Conservation (phyloP, 2,888 invertebrate species). For the Dorcus parallelipipedus region DNA sequence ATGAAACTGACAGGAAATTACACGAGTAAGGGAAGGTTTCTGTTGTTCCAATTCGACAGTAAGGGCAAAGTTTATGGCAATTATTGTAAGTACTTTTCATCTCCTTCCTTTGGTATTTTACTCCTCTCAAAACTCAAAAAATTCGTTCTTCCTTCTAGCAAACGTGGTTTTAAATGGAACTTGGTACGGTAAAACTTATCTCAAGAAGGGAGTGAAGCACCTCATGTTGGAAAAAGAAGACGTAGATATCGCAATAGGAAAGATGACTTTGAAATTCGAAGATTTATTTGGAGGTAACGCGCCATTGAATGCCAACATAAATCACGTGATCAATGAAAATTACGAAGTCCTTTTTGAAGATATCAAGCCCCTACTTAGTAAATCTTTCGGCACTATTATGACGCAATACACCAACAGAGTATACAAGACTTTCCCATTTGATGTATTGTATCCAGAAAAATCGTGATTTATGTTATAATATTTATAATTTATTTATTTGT, state of each 20-base stretch:
- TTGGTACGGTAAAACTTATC: background rate
- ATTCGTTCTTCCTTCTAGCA: background rate
- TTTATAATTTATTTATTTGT: too few relatives aligned
- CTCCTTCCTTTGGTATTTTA: background rate
- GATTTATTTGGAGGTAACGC: constrained; percentile 35
- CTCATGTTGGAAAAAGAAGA: background rate
- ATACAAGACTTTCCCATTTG: background rate
- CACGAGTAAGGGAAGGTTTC: constrained; percentile 34
- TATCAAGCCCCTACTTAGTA: constrained; percentile 41
- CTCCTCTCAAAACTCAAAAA: background rate
- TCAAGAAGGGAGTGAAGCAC: constrained; percentile 6
- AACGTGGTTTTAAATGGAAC: background rate
- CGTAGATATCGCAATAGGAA: constrained; percentile 18
- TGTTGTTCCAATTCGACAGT: constrained; percentile 29
- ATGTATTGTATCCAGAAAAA: background rate
- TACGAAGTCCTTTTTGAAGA: constrained; percentile 39
- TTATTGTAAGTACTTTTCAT: constrained; percentile 1
- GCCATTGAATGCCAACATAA: constrained; percentile 38
- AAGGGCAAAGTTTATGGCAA: constrained; percentile 14
- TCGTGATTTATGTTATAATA: background rate
- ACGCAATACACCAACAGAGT: constrained; percentile 22
- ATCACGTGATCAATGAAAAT: constrained; percentile 42
- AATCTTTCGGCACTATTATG: constrained; percentile 29
- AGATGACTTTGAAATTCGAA: constrained; percentile 30
- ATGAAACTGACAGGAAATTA: constrained; percentile 34